Conservation (phyloP, 2,113 vertebrate species). For the Nycticryphes semicollaris region DNA sequence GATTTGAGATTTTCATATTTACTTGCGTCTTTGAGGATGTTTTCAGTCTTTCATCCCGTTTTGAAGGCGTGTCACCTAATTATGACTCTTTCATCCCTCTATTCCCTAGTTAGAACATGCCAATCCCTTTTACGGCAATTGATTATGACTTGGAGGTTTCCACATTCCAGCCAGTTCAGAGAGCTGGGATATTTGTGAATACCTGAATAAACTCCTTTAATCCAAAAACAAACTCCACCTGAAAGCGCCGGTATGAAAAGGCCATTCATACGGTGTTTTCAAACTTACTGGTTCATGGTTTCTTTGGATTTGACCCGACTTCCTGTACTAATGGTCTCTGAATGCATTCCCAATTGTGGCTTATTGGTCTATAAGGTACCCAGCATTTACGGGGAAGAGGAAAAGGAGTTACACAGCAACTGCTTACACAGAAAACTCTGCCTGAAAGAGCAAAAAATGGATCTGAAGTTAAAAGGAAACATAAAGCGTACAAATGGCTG, state of each 20-base stretch:
- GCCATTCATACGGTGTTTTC: constrained; percentile 76
- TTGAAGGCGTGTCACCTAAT: constrained; percentile 72
- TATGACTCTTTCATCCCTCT: constrained; percentile 72
- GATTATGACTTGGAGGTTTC: constrained; percentile 74
- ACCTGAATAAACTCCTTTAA: constrained; percentile 84
- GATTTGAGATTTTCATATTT: constrained; percentile 52
- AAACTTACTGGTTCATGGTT: constrained; percentile 53
- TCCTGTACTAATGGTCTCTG: constrained; percentile 79
- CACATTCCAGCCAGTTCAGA: constrained; percentile 73
- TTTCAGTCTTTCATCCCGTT: constrained; percentile 67
- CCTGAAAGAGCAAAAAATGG: background rate
- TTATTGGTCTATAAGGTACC: constrained; percentile 55
- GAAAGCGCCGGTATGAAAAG: constrained; percentile 74
- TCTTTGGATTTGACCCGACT: constrained; percentile 68
- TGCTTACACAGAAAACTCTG: constrained; percentile 18
- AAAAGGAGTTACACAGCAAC: constrained; percentile 51
- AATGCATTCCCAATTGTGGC: constrained; percentile 71
- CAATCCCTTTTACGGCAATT: constrained; percentile 68
- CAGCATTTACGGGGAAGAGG: constrained; percentile 42
- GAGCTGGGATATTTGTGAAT: constrained; percentile 73
- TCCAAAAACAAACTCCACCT: constrained; percentile 81
- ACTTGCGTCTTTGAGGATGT: constrained; percentile 51
- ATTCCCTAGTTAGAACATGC: constrained; percentile 58
- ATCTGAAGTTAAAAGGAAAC: constrained; percentile 20
- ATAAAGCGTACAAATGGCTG: background rate